phyloP scores from a whole-genome alignment of 2,797 vertebrate genomes.

The Myiotriccus ornatus region DNA sequence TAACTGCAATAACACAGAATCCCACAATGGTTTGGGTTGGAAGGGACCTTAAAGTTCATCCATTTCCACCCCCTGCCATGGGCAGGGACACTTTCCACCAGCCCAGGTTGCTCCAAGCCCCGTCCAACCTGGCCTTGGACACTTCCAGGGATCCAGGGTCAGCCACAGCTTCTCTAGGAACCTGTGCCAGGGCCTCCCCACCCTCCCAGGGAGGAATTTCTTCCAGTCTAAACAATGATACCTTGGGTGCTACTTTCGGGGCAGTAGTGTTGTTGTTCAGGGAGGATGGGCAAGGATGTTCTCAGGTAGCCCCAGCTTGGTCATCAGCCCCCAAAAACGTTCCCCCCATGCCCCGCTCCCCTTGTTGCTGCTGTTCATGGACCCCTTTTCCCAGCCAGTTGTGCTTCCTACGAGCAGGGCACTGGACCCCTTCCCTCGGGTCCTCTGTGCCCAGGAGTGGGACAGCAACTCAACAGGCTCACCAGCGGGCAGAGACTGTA shows the following conservation, averaged over 20 bases:
- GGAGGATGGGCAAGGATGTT: background rate
- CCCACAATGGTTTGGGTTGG: background rate
- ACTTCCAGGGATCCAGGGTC: background rate
- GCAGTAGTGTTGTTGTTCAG: background rate
- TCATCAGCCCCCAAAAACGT: background rate
- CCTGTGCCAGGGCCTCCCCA: background rate
- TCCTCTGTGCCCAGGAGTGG: fast-evolving
- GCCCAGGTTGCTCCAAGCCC: background rate
- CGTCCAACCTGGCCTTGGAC: background rate
- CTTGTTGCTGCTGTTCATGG: background rate
- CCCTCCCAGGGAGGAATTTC: fast-evolving
- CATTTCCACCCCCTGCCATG: background rate
- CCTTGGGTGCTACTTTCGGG: background rate
- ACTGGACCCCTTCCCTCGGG: background rate
- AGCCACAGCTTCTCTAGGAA: background rate
- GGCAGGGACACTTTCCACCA: background rate
- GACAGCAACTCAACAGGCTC: background rate
- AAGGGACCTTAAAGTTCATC: background rate
- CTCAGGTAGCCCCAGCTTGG: background rate
- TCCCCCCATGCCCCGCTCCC: background rate
- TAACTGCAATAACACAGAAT: background rate
- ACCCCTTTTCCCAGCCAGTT: background rate
- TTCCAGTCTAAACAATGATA: background rate
- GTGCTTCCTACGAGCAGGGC: background rate
- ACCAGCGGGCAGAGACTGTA: background rate